A percentile compares a stretch with the other conserved stretches of the same genome.
Conservation (phyloP, 2,888 invertebrate species). For the Laothoe populi region DNA sequence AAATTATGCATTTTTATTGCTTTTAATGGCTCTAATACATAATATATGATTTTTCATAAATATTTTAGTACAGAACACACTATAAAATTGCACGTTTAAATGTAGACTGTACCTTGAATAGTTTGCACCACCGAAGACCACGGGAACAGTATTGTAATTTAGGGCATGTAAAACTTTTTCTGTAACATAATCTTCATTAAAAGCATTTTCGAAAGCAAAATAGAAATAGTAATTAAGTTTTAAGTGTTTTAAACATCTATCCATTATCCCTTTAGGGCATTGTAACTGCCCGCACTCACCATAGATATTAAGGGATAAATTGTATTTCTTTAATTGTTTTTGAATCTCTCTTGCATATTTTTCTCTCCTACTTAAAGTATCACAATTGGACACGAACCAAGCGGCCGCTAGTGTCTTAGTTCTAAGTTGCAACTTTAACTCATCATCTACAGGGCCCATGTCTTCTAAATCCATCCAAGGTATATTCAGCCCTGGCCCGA, state of each 20-base stretch:
- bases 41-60: too few relatives aligned
- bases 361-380: constrained; percentile 58
- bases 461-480: constrained; percentile 49
- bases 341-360: constrained; percentile 48
- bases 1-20: too few relatives aligned
- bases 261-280: constrained; percentile 56
- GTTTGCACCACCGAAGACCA: constrained; percentile 88
- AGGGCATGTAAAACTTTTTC: constrained; percentile 70
- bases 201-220: constrained; percentile 68
- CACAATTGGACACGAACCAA: constrained; percentile 68
- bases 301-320: constrained; percentile 57
- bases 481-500: constrained; percentile 55
- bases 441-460: constrained; percentile 46
- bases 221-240: constrained; percentile 66
- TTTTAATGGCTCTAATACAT: too few relatives aligned
- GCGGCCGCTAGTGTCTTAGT: constrained; percentile 56
- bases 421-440: constrained; percentile 43
- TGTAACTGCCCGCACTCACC: constrained; percentile 59
- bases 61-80: too few relatives aligned
- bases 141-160: constrained; percentile 86
- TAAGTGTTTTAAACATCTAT: constrained; percentile 53
- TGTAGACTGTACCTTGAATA: constrained; percentile 73
- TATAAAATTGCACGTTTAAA: background rate
- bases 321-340: constrained; percentile 48
- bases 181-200: constrained; percentile 72